Evolutionary conservation across 2,113 vertebrate genomes (phyloP).

Genomic region (Macquaria australasica): DNA sequence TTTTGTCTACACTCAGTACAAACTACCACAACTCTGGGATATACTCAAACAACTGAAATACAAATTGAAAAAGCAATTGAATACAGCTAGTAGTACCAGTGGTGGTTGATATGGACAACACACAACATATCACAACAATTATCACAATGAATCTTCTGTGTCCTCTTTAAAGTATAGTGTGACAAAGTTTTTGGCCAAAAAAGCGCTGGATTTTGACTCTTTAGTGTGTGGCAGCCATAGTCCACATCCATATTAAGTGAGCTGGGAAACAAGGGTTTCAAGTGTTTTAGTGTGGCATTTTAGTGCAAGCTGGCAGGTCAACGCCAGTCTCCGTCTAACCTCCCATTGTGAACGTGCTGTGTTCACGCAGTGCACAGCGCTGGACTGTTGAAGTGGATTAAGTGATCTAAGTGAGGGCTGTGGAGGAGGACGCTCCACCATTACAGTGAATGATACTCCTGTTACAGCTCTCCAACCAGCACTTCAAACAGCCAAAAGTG

Average conservation of each 20-base stretch:
- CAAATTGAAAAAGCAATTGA: background rate
- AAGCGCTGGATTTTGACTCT: constrained; percentile 17
- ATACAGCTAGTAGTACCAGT: background rate
- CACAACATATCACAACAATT: background rate
- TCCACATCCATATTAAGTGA: constrained; percentile 42
- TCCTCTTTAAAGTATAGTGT: constrained; percentile 4
- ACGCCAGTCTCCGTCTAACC: constrained; percentile 45
- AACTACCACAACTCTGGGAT: background rate
- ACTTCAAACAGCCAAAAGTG: constrained; percentile 71
- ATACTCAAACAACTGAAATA: background rate
- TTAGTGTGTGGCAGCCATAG: background rate
- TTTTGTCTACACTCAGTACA: background rate
- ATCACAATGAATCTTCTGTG: background rate
- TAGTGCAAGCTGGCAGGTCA: constrained; percentile 62
- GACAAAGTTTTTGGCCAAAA: constrained; percentile 11
- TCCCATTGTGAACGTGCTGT: constrained; percentile 60
- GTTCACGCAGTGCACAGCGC: constrained; percentile 48
- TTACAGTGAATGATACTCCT: constrained; percentile 80
- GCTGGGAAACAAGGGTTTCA: constrained; percentile 37
- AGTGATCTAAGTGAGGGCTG: constrained; percentile 77
- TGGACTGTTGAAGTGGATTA: constrained; percentile 73
- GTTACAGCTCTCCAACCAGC: constrained; percentile 69
- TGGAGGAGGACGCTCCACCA: constrained; percentile 77
- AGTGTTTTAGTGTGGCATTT: constrained; percentile 63
- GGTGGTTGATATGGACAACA: background rate